Evolutionary conservation across 2,113 vertebrate genomes (phyloP).

Genomic region (Corvus cornix): DNA sequence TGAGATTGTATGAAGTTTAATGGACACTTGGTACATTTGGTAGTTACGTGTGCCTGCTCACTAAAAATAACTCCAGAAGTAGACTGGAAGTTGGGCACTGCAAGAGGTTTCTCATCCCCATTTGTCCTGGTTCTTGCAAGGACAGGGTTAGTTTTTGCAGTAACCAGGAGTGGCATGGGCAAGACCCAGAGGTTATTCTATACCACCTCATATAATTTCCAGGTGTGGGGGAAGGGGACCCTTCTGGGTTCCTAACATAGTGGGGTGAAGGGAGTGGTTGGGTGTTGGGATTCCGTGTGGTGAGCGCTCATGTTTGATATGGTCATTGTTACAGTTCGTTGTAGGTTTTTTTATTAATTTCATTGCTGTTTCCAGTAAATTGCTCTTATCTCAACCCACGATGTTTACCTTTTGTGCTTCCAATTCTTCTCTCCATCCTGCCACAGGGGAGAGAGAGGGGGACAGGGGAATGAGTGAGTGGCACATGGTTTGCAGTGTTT

Average conservation of each 20-base stretch:
- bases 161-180: not conserved
- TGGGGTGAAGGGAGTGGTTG: not conserved
- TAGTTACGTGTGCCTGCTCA: not conserved
- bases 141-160: not conserved
- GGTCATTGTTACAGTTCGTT: not conserved
- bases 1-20: not conserved
- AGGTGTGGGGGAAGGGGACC: fast-evolving
- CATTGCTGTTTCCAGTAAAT: not conserved
- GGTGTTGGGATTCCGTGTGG: not conserved
- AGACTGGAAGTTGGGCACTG: not conserved
- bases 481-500: not conserved
- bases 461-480: fast-evolving
- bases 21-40: not conserved
- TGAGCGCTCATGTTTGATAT: not conserved
- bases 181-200: not conserved
- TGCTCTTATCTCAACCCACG: not conserved
- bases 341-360: not conserved
- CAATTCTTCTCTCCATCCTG: not conserved
- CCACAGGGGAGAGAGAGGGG: not conserved
- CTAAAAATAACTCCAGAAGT: not conserved
- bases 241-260: not conserved
- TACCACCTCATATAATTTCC: not conserved
- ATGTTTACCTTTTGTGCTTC: not conserved
- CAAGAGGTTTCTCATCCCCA: not conserved
- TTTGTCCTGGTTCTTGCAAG: not conserved